A percentile compares a stretch with the other conserved stretches of the same genome.
Conservation (phyloP, 1,140 invertebrate species). For the Trichonephila clavipes region DNA sequence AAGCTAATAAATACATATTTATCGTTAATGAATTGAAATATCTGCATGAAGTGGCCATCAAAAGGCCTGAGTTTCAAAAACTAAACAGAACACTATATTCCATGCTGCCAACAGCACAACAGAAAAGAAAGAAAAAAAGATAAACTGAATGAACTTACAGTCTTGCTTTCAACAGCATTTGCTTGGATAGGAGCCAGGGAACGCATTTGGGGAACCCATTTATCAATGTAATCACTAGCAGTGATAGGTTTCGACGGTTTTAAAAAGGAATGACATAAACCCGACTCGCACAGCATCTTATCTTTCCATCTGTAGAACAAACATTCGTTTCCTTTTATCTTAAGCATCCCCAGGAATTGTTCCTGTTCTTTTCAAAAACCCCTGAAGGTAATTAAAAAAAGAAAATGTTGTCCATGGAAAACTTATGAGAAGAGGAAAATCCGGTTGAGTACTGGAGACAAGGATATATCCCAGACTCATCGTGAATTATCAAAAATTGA, state of each 20-base stretch:
- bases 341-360: not conserved
- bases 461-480: not conserved
- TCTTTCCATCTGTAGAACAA: not conserved
- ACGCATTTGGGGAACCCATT: not conserved
- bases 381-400: not conserved
- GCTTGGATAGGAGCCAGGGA: not conserved
- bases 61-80: too few relatives aligned
- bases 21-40: not conserved
- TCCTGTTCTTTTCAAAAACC: not conserved
- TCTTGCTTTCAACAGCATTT: not conserved
- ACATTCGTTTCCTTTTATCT: not conserved
- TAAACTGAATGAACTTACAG: not conserved
- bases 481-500: too few relatives aligned
- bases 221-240: constrained; percentile 17
- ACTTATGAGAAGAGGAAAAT: not conserved
- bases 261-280: not conserved
- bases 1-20: not conserved
- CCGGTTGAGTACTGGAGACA: not conserved
- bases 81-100: not conserved
- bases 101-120: not conserved
- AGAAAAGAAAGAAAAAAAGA: not conserved
- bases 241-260: not conserved
- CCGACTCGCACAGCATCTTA: not conserved
- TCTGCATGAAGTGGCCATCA: not conserved
- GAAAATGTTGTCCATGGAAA: not conserved